Base-by-base conservation (phyloP, 2,113 vertebrate species). In the Rhagologus leucostigma region DNA sequence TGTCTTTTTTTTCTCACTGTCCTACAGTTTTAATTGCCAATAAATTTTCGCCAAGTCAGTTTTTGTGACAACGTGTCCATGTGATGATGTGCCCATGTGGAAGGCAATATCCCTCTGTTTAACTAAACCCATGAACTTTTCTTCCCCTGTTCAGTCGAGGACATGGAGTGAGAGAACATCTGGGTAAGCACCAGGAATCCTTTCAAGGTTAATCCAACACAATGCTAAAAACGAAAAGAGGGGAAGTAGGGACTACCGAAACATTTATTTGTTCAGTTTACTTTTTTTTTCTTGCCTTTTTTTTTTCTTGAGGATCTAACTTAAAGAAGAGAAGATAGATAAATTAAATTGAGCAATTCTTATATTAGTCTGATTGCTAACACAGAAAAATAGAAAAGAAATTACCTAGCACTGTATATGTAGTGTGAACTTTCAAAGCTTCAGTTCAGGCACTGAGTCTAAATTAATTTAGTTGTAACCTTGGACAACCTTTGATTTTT, bases 241-340 rank as follows among this genome's bases (percentile, higher is more conserved):
- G 50, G 39, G 1, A 64, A 85, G 22, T 10, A 75, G 9, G 3
- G 29, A 41, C 15, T 67, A 27, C 3, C 10, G 78, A 92, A 47
- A 81, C 2, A 27, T 42, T 55, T 74, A 33, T 75, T 68, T 42
- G 8, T 8, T 55, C 22, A 3, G 6, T 53, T 67, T 35, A 32
- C 11, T 84, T 49, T 27, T 6, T 19, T 3, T 30, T 10, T 8
- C 4, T 16, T 5, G 1, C 0, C 1, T 30, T 57, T 22, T 42
- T 9, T 53, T 35, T 18, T 5, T 1, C 3, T 15, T 24, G 13
- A 76, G 15, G 4, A 30, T 73, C 5, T 47, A 87, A 65, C 39
- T 30, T 69, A 62, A 91, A 94, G 32, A 81, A 95, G 65, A 0
- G 5, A 68, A 84, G 29, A 44, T 1, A 88, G 16, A 67, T 6